Evolutionary conservation across 2,113 vertebrate species (phyloP), one percentile per base, ranked within the genome.

Genomic region (Centropus unirufus): DNA sequence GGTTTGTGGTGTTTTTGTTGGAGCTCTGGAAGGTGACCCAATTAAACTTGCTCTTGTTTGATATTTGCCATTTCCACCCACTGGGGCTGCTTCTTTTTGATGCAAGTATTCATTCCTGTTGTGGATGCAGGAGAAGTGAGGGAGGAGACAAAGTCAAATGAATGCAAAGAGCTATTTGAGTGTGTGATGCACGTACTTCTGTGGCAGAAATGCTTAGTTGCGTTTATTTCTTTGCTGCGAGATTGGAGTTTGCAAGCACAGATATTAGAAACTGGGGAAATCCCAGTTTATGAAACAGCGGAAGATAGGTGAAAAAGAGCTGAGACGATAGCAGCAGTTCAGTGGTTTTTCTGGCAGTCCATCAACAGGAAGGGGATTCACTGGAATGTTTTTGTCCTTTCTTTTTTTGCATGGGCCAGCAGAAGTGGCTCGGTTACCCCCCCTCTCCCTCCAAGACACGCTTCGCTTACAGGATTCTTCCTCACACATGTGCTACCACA

Each of bases 221-320:
- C 23, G 1, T 66, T 92, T 85, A 9, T 77, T 40, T 77, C 46
- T 40, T 62, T 42, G 24, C 64, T 90, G 55, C 44, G 69, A 63
- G 32, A 46, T 69, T 74, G 47, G 42, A 13, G 20, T 74, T 84
- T 89, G 79, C 54, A 74, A 83, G 18, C 39, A 74, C 42, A 29
- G 88, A 7, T 9, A 18, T 83, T 30, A 51, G 66, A 87, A 87
- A 76, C 52, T 44, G 36, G 69, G 59, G 62, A 89, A 84, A 94
- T 72, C 47, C 34, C 23, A 40, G 30, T 80, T 85, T 83, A 55
- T 63, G 55, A n/a, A 84, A 62, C 12, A 58, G 67, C 52, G 87
- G 40, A 94, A 89, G 74, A 49, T 39, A 64, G 44, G 54, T 89
- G 92, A 58, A 69, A 93, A 93, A 89, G 66, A 91, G 34, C 59